Conservation (phyloP, 2,888 invertebrate genomes). For the Anodontia alba region DNA sequence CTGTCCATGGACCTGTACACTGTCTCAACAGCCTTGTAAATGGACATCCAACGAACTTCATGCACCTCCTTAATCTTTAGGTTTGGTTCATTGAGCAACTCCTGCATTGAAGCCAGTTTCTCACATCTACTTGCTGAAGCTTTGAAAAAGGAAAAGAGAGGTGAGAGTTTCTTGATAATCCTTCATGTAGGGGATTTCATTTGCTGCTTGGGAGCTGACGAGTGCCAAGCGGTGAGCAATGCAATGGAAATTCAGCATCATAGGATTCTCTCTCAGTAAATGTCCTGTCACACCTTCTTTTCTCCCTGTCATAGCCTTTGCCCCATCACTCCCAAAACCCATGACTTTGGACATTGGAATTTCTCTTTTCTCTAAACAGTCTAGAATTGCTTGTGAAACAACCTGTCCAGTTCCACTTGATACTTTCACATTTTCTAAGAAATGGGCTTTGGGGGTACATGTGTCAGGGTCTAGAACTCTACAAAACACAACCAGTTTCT, state of each 20-base stretch:
- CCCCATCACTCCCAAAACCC: conserved; percentile 23
- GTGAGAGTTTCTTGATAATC: conserved; percentile 12
- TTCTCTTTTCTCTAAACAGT: no score
- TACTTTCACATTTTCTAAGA: conserved; percentile 21
- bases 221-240: conserved; percentile 24
- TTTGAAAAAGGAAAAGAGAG: conserved; percentile 9
- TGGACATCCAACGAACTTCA: conserved; percentile 34
- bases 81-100: conserved; percentile 29
- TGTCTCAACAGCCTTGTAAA: conserved; percentile 36
- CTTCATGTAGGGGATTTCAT: neutral
- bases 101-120: conserved; percentile 18
- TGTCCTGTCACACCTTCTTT: conserved; percentile 13
- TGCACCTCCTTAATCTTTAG: conserved; percentile 39
- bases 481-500: conserved; percentile 25
- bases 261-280: conserved; percentile 28
- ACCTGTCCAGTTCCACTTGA: conserved; percentile 16
- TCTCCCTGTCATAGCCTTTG: conserved; percentile 8
- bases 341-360: no score
- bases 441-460: conserved; percentile 13
- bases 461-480: conserved; percentile 10
- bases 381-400: neutral
- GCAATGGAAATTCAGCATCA: conserved; percentile 35
- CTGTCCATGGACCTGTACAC: conserved; percentile 32
- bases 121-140: neutral
- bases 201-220: conserved; percentile 19